Evolutionary conservation across 2,888 invertebrate genomes (phyloP).

Genomic region (Drosophila nr. fundita): DNA sequence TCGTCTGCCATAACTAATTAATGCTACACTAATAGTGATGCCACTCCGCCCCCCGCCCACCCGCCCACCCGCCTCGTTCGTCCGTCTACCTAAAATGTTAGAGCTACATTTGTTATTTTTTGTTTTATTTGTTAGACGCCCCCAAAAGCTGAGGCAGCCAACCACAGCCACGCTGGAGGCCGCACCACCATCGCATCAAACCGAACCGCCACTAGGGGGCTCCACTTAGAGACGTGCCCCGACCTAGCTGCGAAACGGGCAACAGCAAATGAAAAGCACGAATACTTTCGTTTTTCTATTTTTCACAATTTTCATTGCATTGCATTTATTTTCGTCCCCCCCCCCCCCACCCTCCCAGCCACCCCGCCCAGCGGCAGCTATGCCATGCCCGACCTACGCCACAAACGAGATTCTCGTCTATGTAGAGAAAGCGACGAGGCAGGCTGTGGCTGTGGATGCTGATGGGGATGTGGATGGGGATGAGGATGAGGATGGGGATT

Average conservation of each 20-base stretch:
- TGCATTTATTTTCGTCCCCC: slow-evolving; percentile 69
- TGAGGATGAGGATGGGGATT: background rate
- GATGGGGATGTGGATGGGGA: background rate
- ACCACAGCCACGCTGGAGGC: slow-evolving; percentile 73
- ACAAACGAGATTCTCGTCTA: slow-evolving; percentile 37
- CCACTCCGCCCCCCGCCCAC: slow-evolving; percentile 26
- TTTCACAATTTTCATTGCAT: slow-evolving; percentile 79
- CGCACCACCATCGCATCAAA: slow-evolving; percentile 57
- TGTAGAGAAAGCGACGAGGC: slow-evolving; percentile 39
- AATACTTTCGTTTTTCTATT: slow-evolving; percentile 82
- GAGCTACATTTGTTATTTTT: slow-evolving; percentile 10
- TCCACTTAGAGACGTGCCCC: slow-evolving; percentile 68
- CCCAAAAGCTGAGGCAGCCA: slow-evolving; percentile 71
- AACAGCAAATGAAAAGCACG: slow-evolving; percentile 83
- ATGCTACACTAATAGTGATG: slow-evolving; percentile 82
- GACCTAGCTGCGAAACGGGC: slow-evolving; percentile 56
- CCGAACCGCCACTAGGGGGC: slow-evolving; percentile 68
- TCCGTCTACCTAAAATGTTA: slow-evolving; percentile 1
- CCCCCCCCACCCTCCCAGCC: background rate
- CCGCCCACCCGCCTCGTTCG: background rate
- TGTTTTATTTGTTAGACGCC: slow-evolving; percentile 53
- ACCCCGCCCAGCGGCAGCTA: background rate
- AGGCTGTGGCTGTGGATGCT: background rate
- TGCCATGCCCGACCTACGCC: slow-evolving; percentile 35
- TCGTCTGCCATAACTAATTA: slow-evolving; percentile 85